Evolutionary conservation across 2,797 vertebrate species (phyloP).

Genomic region (Sebastes iracundus): DNA sequence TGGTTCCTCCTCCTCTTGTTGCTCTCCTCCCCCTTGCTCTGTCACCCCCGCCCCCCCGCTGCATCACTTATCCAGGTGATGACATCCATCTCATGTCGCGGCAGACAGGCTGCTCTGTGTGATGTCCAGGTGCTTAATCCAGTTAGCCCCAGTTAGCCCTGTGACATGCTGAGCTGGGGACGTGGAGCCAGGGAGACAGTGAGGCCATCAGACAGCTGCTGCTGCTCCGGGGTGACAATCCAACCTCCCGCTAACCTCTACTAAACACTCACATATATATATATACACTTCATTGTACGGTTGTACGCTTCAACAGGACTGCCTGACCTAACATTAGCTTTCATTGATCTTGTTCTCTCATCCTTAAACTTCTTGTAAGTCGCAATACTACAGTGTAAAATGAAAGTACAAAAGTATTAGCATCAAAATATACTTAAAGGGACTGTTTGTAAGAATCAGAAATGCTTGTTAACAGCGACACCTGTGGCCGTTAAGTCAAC

Average conservation of each 20-base stretch:
- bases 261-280: not conserved
- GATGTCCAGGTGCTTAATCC: slow-evolving; percentile 62
- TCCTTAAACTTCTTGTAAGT: not conserved
- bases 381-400: not conserved
- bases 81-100: slow-evolving; percentile 42
- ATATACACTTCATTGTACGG: not conserved
- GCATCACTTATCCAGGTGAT: slow-evolving; percentile 53
- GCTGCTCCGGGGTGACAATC: slow-evolving; percentile 29
- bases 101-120: slow-evolving; percentile 21
- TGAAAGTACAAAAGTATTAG: not conserved
- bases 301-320: not conserved
- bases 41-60: not conserved
- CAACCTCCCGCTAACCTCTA: not conserved
- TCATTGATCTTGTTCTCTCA: not conserved
- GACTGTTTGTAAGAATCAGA: too few species aligned
- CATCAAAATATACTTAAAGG: too few species aligned
- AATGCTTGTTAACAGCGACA: too few species aligned
- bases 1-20: not conserved
- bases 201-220: slow-evolving; percentile 61
- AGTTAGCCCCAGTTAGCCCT: slow-evolving; percentile 47
- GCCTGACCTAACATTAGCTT: not conserved
- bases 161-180: slow-evolving; percentile 26
- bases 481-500: too few species aligned
- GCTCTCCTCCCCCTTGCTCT: not conserved
- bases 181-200: slow-evolving; percentile 40